Conservation (phyloP, 2,888 invertebrate species). For the Thyatira batis region DNA sequence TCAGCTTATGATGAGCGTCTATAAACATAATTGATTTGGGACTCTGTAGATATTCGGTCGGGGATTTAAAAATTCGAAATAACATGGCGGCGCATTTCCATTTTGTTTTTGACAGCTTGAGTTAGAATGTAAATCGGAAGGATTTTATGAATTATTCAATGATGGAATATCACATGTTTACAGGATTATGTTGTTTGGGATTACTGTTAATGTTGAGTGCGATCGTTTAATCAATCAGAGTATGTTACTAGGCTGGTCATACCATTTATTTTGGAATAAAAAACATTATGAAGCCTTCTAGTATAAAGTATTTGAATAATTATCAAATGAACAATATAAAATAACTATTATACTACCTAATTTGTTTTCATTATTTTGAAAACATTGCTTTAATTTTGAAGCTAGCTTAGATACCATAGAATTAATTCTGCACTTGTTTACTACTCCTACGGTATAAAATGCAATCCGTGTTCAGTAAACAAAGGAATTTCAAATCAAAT, state of each 20-base stretch:
- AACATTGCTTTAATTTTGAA: no score
- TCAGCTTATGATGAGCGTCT: neutral
- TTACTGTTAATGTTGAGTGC: neutral
- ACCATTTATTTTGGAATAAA: no score
- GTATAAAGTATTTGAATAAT: no score
- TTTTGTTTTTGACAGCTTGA: constrained; percentile 27
- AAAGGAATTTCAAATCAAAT: neutral
- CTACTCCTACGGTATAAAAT: neutral
- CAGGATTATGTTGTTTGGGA: neutral
- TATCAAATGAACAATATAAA: no score
- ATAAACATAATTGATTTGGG: constrained; percentile 7
- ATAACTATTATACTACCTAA: no score
- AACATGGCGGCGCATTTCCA: constrained; percentile 28
- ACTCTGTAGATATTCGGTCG: constrained; percentile 6
- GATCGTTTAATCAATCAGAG: neutral
- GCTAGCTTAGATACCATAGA: neutral
- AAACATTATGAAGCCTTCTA: no score
- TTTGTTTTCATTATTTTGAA: no score
- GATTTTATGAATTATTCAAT: constrained; percentile 43
- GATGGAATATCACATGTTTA: constrained; percentile 18
- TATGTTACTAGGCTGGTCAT: neutral
- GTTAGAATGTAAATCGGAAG: constrained; percentile 34
- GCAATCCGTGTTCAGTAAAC: neutral
- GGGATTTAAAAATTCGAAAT: constrained; percentile 19
- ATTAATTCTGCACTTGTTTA: neutral